Percentiles rank a stretch among this genome's conserved stretches.
These are phyloP conservation scores for Eublepharis macularius DNA, from an alignment of 2,113 vertebrate species.

Conservation along the genomic window DNA sequence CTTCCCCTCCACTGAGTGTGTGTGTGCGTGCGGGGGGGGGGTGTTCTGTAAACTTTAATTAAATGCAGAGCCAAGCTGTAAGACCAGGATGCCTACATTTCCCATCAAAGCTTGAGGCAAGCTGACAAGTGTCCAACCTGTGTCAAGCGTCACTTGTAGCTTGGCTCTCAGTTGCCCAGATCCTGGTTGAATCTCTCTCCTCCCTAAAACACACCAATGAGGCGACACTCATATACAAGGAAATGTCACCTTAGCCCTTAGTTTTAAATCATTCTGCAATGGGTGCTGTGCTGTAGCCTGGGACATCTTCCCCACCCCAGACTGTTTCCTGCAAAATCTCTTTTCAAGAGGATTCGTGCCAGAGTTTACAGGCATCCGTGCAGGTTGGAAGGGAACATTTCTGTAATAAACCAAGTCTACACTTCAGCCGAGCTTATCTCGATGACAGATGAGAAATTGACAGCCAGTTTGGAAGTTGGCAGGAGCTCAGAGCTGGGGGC, in stretches of 20 bases:
- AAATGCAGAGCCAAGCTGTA: too few species aligned
- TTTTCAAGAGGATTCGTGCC: slow-evolving; percentile 28
- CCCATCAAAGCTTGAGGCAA: too few species aligned
- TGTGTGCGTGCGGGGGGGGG: too few species aligned
- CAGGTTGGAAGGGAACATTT: slow-evolving; percentile 21
- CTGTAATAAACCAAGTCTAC: slow-evolving; percentile 24
- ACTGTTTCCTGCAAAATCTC: not conserved
- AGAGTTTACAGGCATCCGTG: not conserved
- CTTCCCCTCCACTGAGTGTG: too few species aligned
- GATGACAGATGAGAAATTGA: slow-evolving; percentile 18
- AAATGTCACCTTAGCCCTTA: not conserved
- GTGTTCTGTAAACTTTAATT: too few species aligned
- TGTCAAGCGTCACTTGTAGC: too few species aligned
- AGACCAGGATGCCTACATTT: too few species aligned
- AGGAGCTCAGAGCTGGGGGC: slow-evolving; percentile 21
- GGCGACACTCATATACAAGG: not conserved
- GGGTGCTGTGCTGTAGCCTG: not conserved
- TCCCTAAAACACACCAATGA: not conserved
- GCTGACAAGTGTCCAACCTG: too few species aligned
- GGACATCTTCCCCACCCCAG: not conserved
- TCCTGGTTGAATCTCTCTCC: not conserved
- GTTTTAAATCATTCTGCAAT: not conserved
- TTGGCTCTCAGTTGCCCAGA: too few species aligned
- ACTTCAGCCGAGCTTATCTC: slow-evolving; percentile 26
- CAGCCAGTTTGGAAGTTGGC: slow-evolving; percentile 49